phyloP scores from a whole-genome alignment of 2,797 vertebrate genomes.

The Chloroceryle amazona region DNA sequence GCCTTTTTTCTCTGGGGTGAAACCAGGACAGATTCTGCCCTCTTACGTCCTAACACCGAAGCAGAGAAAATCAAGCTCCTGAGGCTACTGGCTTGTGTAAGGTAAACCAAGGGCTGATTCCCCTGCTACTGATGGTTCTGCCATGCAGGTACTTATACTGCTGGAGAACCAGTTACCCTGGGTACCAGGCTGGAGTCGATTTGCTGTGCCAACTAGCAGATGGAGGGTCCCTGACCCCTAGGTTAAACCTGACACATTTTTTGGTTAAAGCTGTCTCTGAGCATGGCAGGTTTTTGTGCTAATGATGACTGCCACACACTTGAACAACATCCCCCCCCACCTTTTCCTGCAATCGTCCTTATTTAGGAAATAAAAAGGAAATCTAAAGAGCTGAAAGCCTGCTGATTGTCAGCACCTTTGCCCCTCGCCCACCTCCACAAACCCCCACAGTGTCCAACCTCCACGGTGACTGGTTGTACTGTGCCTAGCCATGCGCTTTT shows the following conservation, averaged over 20 bases:
- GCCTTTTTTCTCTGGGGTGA: background rate
- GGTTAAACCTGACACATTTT: background rate
- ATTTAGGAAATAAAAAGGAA: background rate
- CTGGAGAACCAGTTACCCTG: background rate
- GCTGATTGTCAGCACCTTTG: background rate
- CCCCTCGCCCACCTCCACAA: background rate
- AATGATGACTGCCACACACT: background rate
- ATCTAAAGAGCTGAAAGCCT: background rate
- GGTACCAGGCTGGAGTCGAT: background rate
- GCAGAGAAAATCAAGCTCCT: background rate
- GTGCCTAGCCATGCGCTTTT: background rate
- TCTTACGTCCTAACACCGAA: rapidly evolving
- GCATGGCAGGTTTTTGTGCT: background rate
- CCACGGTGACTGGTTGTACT: background rate
- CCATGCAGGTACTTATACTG: rapidly evolving
- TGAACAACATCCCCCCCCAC: background rate
- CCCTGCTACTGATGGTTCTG: background rate
- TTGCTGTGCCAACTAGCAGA: background rate
- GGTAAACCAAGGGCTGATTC: background rate
- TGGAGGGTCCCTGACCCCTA: rapidly evolving
- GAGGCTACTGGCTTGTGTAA: background rate
- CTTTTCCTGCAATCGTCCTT: background rate
- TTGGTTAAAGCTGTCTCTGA: background rate
- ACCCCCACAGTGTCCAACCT: background rate
- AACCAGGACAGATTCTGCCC: background rate